These are phyloP conservation scores for Geococcyx californianus DNA, from an alignment of 2,113 vertebrate species.

Conservation along the genomic window DNA sequence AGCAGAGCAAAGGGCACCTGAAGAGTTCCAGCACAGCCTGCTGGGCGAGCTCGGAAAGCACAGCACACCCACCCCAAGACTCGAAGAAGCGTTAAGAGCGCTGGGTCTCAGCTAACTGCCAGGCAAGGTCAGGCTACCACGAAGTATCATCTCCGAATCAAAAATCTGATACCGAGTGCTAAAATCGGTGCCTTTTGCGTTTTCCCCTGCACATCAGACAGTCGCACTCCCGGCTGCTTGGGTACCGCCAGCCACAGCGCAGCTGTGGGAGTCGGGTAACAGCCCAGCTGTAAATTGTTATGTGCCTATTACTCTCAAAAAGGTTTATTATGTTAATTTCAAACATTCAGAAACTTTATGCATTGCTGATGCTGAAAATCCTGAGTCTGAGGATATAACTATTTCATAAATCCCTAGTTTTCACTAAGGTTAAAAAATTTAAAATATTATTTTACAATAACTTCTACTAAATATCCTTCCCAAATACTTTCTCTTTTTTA, in stretches of 20 bases:
- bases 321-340: not conserved
- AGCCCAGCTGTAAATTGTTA: not conserved
- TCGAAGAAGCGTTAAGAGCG: not conserved
- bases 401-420: not conserved
- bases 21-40: slow-evolving; percentile 70
- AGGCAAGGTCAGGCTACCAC: not conserved
- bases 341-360: not conserved
- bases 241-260: not conserved
- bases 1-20: not conserved
- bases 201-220: not conserved
- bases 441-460: not conserved
- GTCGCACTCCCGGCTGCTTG: not conserved
- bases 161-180: not conserved
- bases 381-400: not conserved
- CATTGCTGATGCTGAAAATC: not conserved
- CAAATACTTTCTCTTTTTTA: not conserved
- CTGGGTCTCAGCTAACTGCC: not conserved
- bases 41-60: slow-evolving; percentile 13
- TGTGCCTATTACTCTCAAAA: not conserved
- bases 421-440: not conserved
- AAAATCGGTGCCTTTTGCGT: not conserved
- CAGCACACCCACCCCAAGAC: not conserved
- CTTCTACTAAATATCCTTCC: not conserved
- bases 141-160: not conserved
- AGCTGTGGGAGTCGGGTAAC: not conserved